A percentile compares a stretch with the other conserved stretches of the same genome.
Conservation (phyloP, 2,888 invertebrate species). For the Mellilla xanthometata region DNA sequence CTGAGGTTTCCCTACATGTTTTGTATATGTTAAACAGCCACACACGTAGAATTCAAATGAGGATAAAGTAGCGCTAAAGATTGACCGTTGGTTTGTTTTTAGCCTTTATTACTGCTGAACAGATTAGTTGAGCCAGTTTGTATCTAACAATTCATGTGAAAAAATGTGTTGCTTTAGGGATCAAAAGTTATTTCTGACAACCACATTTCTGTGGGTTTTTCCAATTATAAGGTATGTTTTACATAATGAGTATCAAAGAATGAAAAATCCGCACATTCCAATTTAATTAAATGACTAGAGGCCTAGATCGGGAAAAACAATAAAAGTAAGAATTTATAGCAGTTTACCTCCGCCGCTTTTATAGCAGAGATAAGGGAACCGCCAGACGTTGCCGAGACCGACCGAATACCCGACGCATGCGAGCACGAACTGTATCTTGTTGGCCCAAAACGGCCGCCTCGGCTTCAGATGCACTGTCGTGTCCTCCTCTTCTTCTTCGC, state of each 20-base stretch:
- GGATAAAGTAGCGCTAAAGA: background rate
- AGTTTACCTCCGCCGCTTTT: constrained; percentile 94
- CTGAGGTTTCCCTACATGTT: no score
- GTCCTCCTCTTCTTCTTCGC: constrained; percentile 88
- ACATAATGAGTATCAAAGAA: no score
- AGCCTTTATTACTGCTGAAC: background rate
- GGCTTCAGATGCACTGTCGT: constrained; percentile 88
- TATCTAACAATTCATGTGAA: no score
- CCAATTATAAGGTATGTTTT: no score
- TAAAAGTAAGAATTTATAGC: no score
- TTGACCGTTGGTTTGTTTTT: background rate
- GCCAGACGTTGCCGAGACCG: constrained; percentile 94
- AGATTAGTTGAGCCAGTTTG: background rate
- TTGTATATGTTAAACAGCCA: constrained; percentile 7
- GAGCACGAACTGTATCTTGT: constrained; percentile 94
- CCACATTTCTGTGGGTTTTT: no score
- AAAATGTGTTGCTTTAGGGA: no score
- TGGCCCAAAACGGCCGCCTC: constrained; percentile 92
- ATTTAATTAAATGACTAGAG: no score
- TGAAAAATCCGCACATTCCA: no score
- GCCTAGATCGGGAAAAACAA: no score
- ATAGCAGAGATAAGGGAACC: constrained; percentile 96
- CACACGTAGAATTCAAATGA: constrained; percentile 2
- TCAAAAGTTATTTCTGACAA: no score
- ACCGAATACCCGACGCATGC: constrained; percentile 95